phyloP scores from a whole-genome alignment of 2,113 vertebrate genomes.

The Cyanoderma ruficeps region DNA sequence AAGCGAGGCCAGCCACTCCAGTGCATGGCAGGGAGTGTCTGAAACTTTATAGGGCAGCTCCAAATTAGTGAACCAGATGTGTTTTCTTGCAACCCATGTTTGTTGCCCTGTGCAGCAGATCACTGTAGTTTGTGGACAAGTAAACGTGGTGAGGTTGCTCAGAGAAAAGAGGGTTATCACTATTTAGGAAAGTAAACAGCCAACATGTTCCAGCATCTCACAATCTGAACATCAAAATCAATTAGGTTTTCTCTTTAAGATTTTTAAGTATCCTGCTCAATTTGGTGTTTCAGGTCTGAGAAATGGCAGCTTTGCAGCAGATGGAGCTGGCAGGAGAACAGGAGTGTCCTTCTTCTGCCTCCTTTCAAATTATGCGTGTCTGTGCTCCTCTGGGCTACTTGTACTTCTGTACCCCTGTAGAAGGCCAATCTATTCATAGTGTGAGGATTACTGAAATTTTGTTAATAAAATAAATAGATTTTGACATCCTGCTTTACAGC shows the following conservation, averaged over 20 bases:
- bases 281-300: neutral
- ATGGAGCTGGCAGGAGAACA: neutral
- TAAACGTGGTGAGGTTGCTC: neutral
- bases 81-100: neutral
- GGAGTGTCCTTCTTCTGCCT: neutral
- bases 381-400: neutral
- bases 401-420: neutral
- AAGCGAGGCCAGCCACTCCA: neutral
- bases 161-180: neutral
- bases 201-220: neutral
- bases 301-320: neutral
- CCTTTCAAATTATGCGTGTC: neutral
- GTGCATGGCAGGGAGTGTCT: rapidly evolving
- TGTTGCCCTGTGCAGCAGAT: neutral
- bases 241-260: neutral
- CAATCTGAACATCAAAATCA: neutral
- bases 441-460: neutral
- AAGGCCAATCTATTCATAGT: neutral
- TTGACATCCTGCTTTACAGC: neutral
- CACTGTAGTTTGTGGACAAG: neutral
- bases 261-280: neutral
- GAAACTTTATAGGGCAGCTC: neutral
- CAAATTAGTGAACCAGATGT: neutral
- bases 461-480: neutral
- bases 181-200: neutral